phyloP scores from a whole-genome alignment of 2,113 vertebrate species.

The Epinephelus cyanopodus region DNA sequence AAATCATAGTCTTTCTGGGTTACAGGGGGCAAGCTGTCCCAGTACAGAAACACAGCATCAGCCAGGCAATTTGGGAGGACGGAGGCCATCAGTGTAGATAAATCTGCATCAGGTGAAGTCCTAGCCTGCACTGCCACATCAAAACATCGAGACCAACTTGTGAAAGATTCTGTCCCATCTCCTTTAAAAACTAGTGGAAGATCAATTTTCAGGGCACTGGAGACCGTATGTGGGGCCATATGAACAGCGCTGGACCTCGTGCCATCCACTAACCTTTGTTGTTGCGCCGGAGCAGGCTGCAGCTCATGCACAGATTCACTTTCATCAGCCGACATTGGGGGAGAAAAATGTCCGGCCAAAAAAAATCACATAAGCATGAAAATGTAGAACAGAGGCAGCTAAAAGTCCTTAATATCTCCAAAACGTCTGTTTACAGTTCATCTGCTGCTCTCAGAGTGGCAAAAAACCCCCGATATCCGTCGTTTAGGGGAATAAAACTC shows the following conservation, averaged over 20 bases:
- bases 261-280: background rate
- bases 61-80: slow-evolving; percentile 12
- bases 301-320: background rate
- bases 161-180: background rate
- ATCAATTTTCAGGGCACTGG: background rate
- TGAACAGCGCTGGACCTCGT: fast-evolving
- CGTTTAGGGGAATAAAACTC: too few relatives aligned
- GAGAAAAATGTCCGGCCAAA: background rate
- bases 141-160: background rate
- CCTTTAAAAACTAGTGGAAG: background rate
- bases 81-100: slow-evolving; percentile 5
- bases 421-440: background rate
- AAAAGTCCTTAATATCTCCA: background rate
- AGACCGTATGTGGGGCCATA: background rate
- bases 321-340: background rate
- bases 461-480: too few relatives aligned
- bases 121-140: background rate
- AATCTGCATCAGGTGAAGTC: background rate
- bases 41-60: slow-evolving; percentile 32
- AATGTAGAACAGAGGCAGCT: background rate
- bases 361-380: background rate
- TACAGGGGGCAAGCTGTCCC: slow-evolving; percentile 15
- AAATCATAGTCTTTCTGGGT: slow-evolving; percentile 22
- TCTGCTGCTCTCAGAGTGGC: background rate
- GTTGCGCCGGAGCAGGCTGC: fast-evolving